Base-by-base conservation (phyloP, 2,888 invertebrate species). In the Calameuta filiformis region DNA sequence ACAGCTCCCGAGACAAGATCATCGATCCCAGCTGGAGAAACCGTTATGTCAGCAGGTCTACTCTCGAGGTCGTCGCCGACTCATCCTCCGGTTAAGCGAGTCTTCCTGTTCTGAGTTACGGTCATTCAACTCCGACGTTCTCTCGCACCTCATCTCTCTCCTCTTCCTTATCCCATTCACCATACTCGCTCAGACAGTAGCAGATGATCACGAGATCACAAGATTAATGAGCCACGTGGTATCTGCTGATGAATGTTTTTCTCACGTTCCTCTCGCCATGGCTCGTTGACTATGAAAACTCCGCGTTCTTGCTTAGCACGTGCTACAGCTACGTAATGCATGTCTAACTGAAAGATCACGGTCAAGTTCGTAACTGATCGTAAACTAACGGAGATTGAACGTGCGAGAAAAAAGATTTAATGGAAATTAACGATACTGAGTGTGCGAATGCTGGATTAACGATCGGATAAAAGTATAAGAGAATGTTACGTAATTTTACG, bases 21-120 rank as follows among this genome's bases (percentile, higher is more conserved):
- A 12, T 69, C 69, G 69, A n/a, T n/a, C 69, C 69, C 30, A 69
- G 30, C 69, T 69, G 31, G 69, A 69, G 69, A 69, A 37, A 69
- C 69, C 69, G 69, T 69, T 69, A 69, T 33, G 31, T 69, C 69
- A 87, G 85, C 78, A 68, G 76, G 78, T 75, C 80, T 80, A 81
- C 80, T 77, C 75, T 77, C 78, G 83, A 84, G 85, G 84, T 84
- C 83, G 81, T 37, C 69, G 30, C 81, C 82, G 82, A 84, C 82
- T 85, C 83, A 81, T 83, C 83, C 77, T 83, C 79, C 35, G 75
- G 30, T 69, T 68, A 76, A 35, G 56, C 37, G 35, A 40, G 76
- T 79, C 79, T 77, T 75, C 75, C 75, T 33, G 69, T 12, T 12
- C 37, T 37, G 37, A 37, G 15, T 37, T 37, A 34, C 73, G 35